phyloP scores from a whole-genome alignment of 2,888 invertebrate genomes.

The Mythimna vitellina region DNA sequence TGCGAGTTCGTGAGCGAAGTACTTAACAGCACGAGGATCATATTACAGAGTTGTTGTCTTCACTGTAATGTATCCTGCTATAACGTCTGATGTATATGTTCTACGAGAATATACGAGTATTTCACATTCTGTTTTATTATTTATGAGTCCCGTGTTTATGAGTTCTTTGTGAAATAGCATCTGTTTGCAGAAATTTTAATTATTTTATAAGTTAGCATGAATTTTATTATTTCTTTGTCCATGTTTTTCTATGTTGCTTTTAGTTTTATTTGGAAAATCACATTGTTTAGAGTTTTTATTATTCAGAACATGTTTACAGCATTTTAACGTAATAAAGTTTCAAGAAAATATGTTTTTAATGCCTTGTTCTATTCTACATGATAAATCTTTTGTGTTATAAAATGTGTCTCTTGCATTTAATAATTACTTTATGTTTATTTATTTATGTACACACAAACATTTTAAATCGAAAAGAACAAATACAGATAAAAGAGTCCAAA shows the following conservation, averaged over 20 bases:
- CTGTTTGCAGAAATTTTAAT: conserved; percentile 57
- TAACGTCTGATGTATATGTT: conserved; percentile 9
- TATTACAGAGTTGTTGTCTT: conserved; percentile 46
- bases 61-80: conserved; percentile 33
- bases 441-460: too few species aligned
- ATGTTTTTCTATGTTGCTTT: conserved; percentile 22
- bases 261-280: conserved; percentile 17
- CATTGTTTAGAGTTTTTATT: conserved; percentile 21
- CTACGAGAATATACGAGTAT: conserved; percentile 22
- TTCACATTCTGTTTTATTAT: conserved; percentile 49
- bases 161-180: conserved; percentile 47
- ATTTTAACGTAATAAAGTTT: neutral
- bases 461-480: too few species aligned
- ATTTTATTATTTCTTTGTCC: conserved; percentile 25
- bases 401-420: neutral
- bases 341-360: neutral
- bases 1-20: conserved; percentile 58
- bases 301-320: conserved; percentile 5
- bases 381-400: neutral
- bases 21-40: conserved; percentile 46
- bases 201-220: conserved; percentile 24
- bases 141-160: conserved; percentile 49
- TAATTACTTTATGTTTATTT: neutral
- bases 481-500: too few species aligned
- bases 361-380: too few species aligned